Evolutionary conservation across 1,140 invertebrate species (phyloP).

Genomic region (Orussus abietinus): DNA sequence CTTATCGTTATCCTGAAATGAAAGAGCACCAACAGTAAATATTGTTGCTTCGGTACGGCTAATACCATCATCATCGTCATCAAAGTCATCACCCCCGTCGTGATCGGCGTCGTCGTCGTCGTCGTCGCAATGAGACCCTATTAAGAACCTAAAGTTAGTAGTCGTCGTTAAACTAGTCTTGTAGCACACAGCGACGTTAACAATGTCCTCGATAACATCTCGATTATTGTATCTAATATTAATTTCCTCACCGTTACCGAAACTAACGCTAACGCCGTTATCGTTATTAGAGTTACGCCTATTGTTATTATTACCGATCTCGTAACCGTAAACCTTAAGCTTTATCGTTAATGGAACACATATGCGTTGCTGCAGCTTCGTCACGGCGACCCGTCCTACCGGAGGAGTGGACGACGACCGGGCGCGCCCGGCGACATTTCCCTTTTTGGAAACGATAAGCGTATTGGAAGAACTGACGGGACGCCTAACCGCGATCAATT

Average conservation of each 20-base stretch:
- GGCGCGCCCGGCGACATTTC: constrained; percentile 32
- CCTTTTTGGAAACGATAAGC: constrained; percentile 54
- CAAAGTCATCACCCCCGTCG: too few species aligned
- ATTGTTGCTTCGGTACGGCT: constrained; percentile 54
- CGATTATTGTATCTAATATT: constrained; percentile 35
- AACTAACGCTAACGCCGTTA: constrained; percentile 13
- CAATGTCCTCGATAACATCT: constrained; percentile 40
- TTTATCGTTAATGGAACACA: constrained; percentile 54
- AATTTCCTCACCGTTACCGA: constrained; percentile 16
- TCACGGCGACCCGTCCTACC: constrained; percentile 41
- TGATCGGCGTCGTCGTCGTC: too few species aligned
- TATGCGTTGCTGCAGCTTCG: constrained; percentile 52
- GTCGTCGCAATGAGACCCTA: too few species aligned
- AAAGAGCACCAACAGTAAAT: constrained; percentile 56
- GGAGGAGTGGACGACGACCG: constrained; percentile 34
- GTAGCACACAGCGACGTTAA: constrained; percentile 42
- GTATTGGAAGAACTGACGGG: constrained; percentile 54
- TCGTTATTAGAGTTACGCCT: constrained; percentile 26
- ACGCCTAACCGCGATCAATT: constrained; percentile 35
- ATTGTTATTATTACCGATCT: constrained; percentile 23
- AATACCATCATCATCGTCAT: constrained; percentile 54
- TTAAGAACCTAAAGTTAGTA: constrained; percentile 47
- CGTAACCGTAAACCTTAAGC: constrained; percentile 38
- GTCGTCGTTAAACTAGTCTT: constrained; percentile 47
- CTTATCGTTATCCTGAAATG: constrained; percentile 55